Percentiles rank a stretch among this genome's conserved stretches.
phyloP scores from a whole-genome alignment of 2,888 invertebrate genomes.

The Aporophyla lueneburgensis region DNA sequence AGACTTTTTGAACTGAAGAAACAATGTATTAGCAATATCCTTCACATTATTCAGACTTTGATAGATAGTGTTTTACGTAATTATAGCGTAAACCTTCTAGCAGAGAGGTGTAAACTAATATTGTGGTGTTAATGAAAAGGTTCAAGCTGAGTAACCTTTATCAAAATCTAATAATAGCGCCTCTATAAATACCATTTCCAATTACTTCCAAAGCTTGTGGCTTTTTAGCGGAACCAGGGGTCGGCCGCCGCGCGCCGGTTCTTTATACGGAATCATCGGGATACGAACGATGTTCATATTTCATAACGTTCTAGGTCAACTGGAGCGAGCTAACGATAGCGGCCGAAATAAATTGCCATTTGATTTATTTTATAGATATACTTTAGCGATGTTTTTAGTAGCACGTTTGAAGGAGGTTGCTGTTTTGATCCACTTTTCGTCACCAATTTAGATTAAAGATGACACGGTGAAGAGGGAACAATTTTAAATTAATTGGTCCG shows the following conservation, averaged over 20 bases:
- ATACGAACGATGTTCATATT: conserved; percentile 69
- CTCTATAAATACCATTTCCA: conserved; percentile 59
- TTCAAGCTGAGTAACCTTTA: conserved; percentile 9
- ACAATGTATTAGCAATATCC: no score
- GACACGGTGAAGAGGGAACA: not conserved
- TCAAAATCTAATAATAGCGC: conserved; percentile 38
- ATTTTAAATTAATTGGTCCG: not conserved
- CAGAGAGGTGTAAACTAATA: conserved; percentile 4
- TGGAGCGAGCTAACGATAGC: conserved; percentile 68
- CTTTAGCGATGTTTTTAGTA: conserved; percentile 46
- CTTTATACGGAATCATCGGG: conserved; percentile 64
- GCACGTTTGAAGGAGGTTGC: conserved; percentile 22
- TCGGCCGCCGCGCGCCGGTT: conserved; percentile 41
- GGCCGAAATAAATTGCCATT: conserved; percentile 67
- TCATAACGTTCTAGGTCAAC: conserved; percentile 69
- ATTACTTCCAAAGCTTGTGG: conserved; percentile 49
- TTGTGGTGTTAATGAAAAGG: conserved; percentile 20
- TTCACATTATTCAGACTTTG: no score
- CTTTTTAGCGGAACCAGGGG: conserved; percentile 54
- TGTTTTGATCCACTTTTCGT: conserved; percentile 12
- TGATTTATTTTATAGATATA: conserved; percentile 68
- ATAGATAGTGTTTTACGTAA: no score
- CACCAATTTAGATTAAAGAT: conserved; percentile 8
- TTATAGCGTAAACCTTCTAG: no score
- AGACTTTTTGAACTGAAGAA: no score